Percentiles rank a stretch among this genome's conserved stretches.
Conservation (phyloP, 2,888 invertebrate genomes). For the Drosophila borealis region DNA sequence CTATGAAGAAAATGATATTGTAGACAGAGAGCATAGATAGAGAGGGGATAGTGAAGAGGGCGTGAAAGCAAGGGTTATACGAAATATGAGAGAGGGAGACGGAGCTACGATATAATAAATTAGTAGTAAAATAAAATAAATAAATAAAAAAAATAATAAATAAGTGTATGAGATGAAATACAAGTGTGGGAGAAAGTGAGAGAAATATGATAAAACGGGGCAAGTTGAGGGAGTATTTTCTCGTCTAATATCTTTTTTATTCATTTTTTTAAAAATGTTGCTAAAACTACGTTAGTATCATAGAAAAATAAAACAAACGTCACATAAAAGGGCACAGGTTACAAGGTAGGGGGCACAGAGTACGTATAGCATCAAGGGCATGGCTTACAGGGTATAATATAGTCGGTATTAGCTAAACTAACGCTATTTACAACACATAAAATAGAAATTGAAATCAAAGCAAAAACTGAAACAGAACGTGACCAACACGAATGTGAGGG, state of each 20-base stretch:
- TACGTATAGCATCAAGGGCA: slow-evolving; percentile 1
- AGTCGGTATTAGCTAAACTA: slow-evolving; percentile 24
- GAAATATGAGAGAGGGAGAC: not conserved
- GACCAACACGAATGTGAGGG: slow-evolving; percentile 14
- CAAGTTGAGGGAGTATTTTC: not conserved
- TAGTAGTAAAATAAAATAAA: too few relatives aligned
- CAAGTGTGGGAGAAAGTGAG: not conserved
- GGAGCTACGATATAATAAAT: too few relatives aligned
- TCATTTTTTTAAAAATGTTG: slow-evolving; percentile 21
- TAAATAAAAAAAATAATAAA: too few relatives aligned
- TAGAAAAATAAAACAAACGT: slow-evolving; percentile 18
- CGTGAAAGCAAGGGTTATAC: too few relatives aligned
- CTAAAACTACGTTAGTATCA: slow-evolving; percentile 25
- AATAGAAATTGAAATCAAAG: not conserved
- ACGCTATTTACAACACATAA: slow-evolving; percentile 42
- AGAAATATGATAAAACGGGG: not conserved
- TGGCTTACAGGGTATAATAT: slow-evolving; percentile 6
- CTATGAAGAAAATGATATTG: too few relatives aligned
- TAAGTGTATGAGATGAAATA: not conserved
- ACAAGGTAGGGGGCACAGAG: not conserved
- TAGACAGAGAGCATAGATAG: too few relatives aligned
- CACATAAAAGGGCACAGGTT: not conserved
- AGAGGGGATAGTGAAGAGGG: too few relatives aligned
- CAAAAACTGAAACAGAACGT: not conserved
- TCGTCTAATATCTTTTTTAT: not conserved